These are phyloP conservation scores for Philhelius pedissequus DNA, from an alignment of 2,888 invertebrate genomes.

Conservation along the genomic window DNA sequence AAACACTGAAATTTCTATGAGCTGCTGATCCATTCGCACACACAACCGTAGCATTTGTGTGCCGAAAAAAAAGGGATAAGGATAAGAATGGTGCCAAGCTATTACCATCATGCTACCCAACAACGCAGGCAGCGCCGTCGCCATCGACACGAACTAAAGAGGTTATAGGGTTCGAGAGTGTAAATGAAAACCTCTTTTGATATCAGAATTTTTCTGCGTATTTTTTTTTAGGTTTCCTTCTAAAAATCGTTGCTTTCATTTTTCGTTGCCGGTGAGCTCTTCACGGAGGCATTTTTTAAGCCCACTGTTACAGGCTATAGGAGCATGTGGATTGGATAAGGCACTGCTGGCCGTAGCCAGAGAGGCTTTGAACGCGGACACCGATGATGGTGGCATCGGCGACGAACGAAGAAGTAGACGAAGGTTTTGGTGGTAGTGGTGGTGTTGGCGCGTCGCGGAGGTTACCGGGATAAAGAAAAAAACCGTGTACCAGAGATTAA, in stretches of 20 bases:
- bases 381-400: conserved; percentile 4
- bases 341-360: conserved; percentile 3
- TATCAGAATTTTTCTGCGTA: conserved; percentile 66
- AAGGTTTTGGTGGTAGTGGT: background rate
- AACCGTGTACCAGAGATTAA: conserved; percentile 79
- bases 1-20: conserved; percentile 57
- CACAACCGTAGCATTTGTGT: conserved; percentile 51
- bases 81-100: conserved; percentile 31
- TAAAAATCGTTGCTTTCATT: conserved; percentile 55
- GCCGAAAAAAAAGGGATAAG: conserved; percentile 39
- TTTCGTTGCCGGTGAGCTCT: conserved; percentile 22
- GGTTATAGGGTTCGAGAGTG: conserved; percentile 51
- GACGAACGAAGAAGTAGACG: background rate
- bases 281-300: conserved; percentile 56
- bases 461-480: conserved; percentile 60
- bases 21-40: conserved; percentile 55
- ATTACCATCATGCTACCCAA: conserved; percentile 9
- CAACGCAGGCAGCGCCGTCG: conserved; percentile 32
- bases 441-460: background rate
- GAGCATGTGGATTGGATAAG: conserved; percentile 56
- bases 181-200: conserved; percentile 69
- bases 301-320: conserved; percentile 27
- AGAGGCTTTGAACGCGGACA: conserved; percentile 42
- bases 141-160: background rate
- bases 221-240: conserved; percentile 21